Percentiles rank a stretch among this genome's conserved stretches.
Evolutionary conservation across 2,888 invertebrate genomes (phyloP).

Genomic region (Theretra japonica): DNA sequence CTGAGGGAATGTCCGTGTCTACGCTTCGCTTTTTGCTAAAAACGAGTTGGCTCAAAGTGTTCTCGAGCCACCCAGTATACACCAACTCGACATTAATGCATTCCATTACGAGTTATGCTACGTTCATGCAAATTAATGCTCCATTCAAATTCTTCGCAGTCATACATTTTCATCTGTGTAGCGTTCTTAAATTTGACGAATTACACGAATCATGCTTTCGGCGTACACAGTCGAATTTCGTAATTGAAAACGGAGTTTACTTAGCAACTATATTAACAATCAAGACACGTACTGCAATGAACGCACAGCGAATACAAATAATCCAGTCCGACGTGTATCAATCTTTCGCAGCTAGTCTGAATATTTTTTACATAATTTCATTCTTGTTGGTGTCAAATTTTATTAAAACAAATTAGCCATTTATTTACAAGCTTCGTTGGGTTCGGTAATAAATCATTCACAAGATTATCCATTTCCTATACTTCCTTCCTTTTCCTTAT

Average conservation of each 20-base stretch:
- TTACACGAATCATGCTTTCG: slow-evolving; percentile 54
- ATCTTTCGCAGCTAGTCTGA: slow-evolving; percentile 52
- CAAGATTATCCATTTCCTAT: slow-evolving; percentile 9
- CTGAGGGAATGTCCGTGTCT: slow-evolving; percentile 55
- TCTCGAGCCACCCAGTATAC: slow-evolving; percentile 53
- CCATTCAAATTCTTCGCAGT: slow-evolving; percentile 54
- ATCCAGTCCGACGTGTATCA: slow-evolving; percentile 62
- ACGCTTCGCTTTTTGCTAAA: slow-evolving; percentile 59
- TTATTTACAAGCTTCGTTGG: slow-evolving; percentile 23
- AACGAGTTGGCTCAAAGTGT: slow-evolving; percentile 59
- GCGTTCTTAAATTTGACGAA: slow-evolving; percentile 51
- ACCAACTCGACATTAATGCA: slow-evolving; percentile 66
- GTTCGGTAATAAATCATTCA: slow-evolving; percentile 24
- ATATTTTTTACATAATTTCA: slow-evolving; percentile 46
- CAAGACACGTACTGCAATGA: slow-evolving; percentile 67
- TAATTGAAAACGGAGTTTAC: slow-evolving; percentile 77
- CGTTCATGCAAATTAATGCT: slow-evolving; percentile 64
- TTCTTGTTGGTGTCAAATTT: slow-evolving; percentile 53
- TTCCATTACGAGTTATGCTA: slow-evolving; percentile 67
- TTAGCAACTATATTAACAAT: slow-evolving; percentile 68
- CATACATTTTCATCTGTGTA: slow-evolving; percentile 46
- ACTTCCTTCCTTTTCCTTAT: slow-evolving; percentile 6
- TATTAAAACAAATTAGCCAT: slow-evolving; percentile 34
- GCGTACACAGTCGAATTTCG: slow-evolving; percentile 57
- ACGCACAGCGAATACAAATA: slow-evolving; percentile 75